Evolutionary conservation across 1,140 invertebrate species (phyloP).

Genomic region (Atta texana): DNA sequence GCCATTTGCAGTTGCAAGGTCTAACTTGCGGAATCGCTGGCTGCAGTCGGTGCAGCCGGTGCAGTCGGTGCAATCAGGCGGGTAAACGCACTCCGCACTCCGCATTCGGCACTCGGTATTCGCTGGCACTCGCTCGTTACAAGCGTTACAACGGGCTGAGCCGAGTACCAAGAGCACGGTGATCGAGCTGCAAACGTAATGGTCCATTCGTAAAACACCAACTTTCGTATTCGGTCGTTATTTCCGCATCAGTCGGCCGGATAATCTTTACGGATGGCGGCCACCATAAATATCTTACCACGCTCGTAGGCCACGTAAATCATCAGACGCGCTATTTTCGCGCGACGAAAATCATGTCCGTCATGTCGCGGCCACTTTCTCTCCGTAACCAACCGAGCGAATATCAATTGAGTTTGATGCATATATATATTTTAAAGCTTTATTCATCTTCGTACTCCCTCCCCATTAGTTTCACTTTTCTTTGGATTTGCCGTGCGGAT

Average conservation of each 20-base stretch:
- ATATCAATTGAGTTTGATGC: neutral
- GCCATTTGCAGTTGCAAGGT: slow-evolving; percentile 20
- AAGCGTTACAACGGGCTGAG: slow-evolving; percentile 40
- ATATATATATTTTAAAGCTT: neutral
- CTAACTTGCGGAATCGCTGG: slow-evolving; percentile 40
- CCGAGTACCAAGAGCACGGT: neutral
- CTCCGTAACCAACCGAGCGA: slow-evolving; percentile 23
- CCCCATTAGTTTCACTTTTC: slow-evolving; percentile 31
- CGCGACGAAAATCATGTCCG: slow-evolving; percentile 33
- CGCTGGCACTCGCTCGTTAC: slow-evolving; percentile 43
- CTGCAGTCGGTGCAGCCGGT: neutral
- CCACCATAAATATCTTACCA: slow-evolving; percentile 35
- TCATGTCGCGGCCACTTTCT: slow-evolving; percentile 37
- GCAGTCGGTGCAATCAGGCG: neutral
- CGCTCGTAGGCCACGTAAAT: neutral
- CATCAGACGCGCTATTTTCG: slow-evolving; percentile 26
- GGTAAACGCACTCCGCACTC: slow-evolving; percentile 33
- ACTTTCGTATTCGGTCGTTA: slow-evolving; percentile 68
- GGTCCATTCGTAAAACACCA: slow-evolving; percentile 64
- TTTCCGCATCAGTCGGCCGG: slow-evolving; percentile 68
- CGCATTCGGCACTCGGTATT: too few species aligned
- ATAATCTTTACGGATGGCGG: slow-evolving; percentile 33
- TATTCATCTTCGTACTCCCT: neutral
- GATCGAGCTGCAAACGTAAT: slow-evolving; percentile 46
- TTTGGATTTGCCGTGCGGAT: neutral